phyloP scores from a whole-genome alignment of 2,888 invertebrate species.

The Plutella xylostella region DNA sequence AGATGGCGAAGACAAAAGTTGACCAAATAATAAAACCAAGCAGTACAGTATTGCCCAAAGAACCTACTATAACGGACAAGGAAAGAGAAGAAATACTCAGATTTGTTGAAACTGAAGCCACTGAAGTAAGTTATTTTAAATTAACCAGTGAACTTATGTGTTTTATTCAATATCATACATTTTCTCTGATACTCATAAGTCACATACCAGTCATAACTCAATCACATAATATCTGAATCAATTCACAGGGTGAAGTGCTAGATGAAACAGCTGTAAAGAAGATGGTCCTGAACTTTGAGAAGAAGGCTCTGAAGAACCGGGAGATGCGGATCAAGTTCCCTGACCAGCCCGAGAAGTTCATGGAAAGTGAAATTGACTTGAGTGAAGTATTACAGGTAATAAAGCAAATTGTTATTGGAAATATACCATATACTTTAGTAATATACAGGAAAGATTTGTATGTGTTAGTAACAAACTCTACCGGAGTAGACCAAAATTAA shows the following conservation, averaged over 20 bases:
- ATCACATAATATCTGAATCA: not conserved
- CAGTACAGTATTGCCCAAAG: slow-evolving; percentile 66
- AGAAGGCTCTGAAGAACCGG: slow-evolving; percentile 92
- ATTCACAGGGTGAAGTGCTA: slow-evolving; percentile 82
- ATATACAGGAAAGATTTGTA: no score
- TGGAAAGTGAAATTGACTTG: slow-evolving; percentile 96
- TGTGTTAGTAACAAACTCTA: no score
- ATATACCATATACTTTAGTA: no score
- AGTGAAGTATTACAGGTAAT: slow-evolving; percentile 86
- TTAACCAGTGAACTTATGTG: no score
- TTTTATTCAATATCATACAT: no score
- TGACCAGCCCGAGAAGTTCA: slow-evolving; percentile 97
- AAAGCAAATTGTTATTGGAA: not conserved
- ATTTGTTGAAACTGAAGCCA: slow-evolving; percentile 86
- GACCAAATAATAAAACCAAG: slow-evolving; percentile 38
- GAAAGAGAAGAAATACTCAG: slow-evolving; percentile 84
- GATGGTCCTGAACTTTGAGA: slow-evolving; percentile 93
- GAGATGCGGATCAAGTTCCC: slow-evolving; percentile 99
- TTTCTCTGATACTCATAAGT: no score
- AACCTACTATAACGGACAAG: slow-evolving; percentile 75
- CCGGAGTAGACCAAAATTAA: no score
- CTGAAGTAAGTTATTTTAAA: slow-evolving; percentile 64
- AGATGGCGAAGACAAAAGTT: slow-evolving; percentile 65
- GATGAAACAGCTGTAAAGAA: slow-evolving; percentile 91
- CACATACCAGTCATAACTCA: not conserved